Base-by-base conservation (phyloP, 2,797 vertebrate species). In the Salmo trutta region DNA sequence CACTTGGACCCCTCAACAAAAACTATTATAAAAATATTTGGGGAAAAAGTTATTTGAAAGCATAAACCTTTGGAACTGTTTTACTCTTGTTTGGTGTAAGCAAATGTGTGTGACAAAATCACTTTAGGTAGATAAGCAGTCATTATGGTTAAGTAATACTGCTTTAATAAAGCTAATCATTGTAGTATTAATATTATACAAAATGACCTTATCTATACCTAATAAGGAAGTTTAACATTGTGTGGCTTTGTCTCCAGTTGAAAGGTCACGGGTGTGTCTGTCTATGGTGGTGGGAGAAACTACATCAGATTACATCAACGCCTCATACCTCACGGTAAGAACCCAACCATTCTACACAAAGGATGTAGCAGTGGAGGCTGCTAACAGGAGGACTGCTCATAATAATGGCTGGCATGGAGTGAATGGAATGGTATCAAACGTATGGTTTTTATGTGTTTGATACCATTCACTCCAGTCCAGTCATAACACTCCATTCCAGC, bases 291-390 rank as follows among this genome's bases (percentile, higher is more conserved):
- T 90, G n/a, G 96, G 93, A 73, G 97, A 98, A 83, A 91, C 94
- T 1, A 24, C 59, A 24, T 95, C 96, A 2, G 97, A 99, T 87
- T 99, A 98, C 92, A 99, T 99, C 77, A 99, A 99, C 73, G 98
- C 98, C 12, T 99, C 98, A 4, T 98, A 97, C 80, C 87, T 99
- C 72, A 91, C 96, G 91, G 98, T 99, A 92, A 95, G 95, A 87
- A 54, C 71, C 14, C 72, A 36, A 15, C 17, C 31, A 47, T 33
- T 51, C 36, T 70, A 41, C 2, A 68, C 56, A 33, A 15, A 73
- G 3, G 6, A 47, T 47, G 41, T 10, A 47, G 10, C 10, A 14
- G 41, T 47, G 41, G 41, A 47, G 41, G 41, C 41, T 14, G 41
- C 41, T 47, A 3, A 47, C 41, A 10, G 41, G 41, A 47, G 41